Base-by-base conservation (phyloP, 2,797 vertebrate species). In the Esox masquinongy region DNA sequence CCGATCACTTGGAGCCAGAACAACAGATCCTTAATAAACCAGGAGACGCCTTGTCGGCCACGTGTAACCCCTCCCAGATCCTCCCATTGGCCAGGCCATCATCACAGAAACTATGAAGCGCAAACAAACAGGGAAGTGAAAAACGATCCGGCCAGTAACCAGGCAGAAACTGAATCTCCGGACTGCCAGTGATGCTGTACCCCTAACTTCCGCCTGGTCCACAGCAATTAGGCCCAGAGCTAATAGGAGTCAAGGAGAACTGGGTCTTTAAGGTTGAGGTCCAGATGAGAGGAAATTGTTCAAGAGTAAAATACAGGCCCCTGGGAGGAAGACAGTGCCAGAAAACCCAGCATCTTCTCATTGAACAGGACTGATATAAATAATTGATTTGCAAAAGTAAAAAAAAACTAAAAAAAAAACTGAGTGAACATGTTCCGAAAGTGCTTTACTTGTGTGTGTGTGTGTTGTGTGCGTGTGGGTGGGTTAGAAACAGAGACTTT, bases 111-210 rank as follows among this genome's bases (percentile, higher is more conserved):
- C 66, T 70, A 64, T 0, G 14, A 16, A 66, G 51, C 74, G 77
- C 39, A 79, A 56, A 68, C 56, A 72, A 1, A 56, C 43, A 14
- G 53, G 34, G 19, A 50, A 78, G 63, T 78, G 86, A 84, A 84
- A 89, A 70, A 66, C 68, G 83, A 89, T 72, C 84, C 77, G 61
- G 0, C 8, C 72, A 74, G 80, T 72, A 75, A 64, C 68, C 75
- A 7, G 73, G 68, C 69, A 77, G 91, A 84, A 92, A 92, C 85
- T 51, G 76, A 88, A 92, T 59, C 71, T 19, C 12, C 80, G 88
- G 86, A 85, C 90, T 36, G 68, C 79, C 87, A 90, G 79, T 76
- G 36, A 68, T 43, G 43, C 74, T 53, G 78, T 29, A 70, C 16
- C 0, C 9, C 39, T 16, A 19, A 15, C 9, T 22, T 12, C 22